Evolutionary conservation across 2,113 vertebrate genomes (phyloP).

Genomic region (Siniperca chuatsi): DNA sequence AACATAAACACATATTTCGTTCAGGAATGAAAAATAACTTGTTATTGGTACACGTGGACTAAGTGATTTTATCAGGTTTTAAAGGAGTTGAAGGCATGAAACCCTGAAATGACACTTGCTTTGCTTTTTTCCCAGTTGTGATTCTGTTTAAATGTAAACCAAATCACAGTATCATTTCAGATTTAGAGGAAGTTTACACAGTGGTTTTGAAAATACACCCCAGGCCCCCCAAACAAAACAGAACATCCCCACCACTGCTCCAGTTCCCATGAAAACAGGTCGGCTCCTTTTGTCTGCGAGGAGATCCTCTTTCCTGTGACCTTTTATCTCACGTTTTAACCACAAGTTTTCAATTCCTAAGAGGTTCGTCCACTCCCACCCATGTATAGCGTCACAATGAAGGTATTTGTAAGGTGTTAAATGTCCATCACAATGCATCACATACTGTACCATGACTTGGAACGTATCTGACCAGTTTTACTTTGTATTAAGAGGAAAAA

Average conservation of each 20-base stretch:
- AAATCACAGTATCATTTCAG: neutral
- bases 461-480: neutral
- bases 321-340: conserved; percentile 40
- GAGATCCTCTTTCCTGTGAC: conserved; percentile 68
- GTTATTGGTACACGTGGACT: neutral
- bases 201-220: conserved; percentile 19
- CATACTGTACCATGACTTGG: neutral
- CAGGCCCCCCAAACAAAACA: conserved; percentile 38
- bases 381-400: neutral
- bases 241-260: conserved; percentile 25
- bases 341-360: conserved; percentile 53
- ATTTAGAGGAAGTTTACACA: conserved; percentile 36
- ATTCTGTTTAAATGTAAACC: conserved; percentile 5
- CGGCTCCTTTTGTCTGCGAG: conserved; percentile 21
- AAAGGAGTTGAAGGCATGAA: neutral
- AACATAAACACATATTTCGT: conserved; percentile 18
- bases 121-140: neutral
- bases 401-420: neutral
- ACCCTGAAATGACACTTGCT: neutral
- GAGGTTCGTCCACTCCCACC: conserved; percentile 32
- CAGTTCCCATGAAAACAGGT: conserved; percentile 63
- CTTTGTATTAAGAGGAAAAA: neutral
- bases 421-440: neutral
- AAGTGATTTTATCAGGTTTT: neutral
- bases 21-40: conserved; percentile 10